These are phyloP conservation scores for Caenorhabditis doughertyi DNA, from an alignment of 2,888 invertebrate genomes.

Conservation along the genomic window DNA sequence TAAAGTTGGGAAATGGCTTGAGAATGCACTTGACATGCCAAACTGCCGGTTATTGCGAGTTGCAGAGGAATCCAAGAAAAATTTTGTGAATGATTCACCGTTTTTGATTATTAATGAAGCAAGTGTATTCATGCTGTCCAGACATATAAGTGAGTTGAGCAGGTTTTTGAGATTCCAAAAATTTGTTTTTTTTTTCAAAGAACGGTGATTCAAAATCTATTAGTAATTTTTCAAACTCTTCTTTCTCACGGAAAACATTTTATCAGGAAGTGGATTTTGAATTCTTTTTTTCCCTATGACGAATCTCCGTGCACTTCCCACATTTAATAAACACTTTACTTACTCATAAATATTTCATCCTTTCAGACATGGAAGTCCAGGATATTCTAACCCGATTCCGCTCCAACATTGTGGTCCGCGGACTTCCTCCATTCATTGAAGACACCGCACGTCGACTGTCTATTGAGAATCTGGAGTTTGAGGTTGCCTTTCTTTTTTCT, in stretches of 20 bases:
- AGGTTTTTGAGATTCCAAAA: constrained; percentile 4
- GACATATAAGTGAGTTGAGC: constrained; percentile 85
- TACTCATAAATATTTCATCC: constrained; percentile 7
- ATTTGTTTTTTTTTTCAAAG: no score
- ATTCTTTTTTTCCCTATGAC: constrained; percentile 3
- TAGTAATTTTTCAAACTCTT: no score
- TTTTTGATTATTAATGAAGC: constrained; percentile 90
- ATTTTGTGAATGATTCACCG: constrained; percentile 88
- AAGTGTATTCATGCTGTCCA: constrained; percentile 86
- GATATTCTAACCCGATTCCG: constrained; percentile 88
- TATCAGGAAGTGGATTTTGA: no score
- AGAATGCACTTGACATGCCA: constrained; percentile 80
- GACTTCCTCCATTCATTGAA: constrained; percentile 89
- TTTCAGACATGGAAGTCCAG: constrained; percentile 83
- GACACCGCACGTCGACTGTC: constrained; percentile 87
- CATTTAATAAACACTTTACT: constrained; percentile 8
- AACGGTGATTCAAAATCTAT: no score
- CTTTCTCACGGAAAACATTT: no score
- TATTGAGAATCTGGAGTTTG: constrained; percentile 85
- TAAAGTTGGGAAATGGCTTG: constrained; percentile 90
- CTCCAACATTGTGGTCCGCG: constrained; percentile 90
- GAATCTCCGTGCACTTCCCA: background rate
- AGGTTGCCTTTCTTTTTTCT: constrained; percentile 64
- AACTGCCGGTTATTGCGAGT: constrained; percentile 63
- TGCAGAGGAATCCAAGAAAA: constrained; percentile 84